Conservation (phyloP, 1,140 invertebrate genomes). For the Caenorhabditis inopinata region DNA sequence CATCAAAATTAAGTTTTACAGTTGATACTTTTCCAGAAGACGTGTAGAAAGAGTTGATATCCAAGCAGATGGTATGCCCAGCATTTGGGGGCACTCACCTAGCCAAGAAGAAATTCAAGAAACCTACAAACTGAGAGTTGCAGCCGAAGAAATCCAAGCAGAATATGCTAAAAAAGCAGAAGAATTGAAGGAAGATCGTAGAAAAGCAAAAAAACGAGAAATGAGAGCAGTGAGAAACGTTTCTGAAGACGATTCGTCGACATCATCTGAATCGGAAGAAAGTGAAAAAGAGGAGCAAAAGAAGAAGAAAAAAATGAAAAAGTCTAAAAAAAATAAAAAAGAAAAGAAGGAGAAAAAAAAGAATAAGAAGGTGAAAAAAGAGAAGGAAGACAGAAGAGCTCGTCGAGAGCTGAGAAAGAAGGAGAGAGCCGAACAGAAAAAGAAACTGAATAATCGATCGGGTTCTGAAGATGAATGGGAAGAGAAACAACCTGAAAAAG, state of each 20-base stretch:
- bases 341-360: slow-evolving; percentile 24
- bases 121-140: slow-evolving; percentile 39
- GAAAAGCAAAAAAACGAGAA: slow-evolving; percentile 44
- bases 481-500: background rate
- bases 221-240: slow-evolving; percentile 9
- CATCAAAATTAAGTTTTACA: too few species aligned
- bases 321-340: slow-evolving; percentile 12
- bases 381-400: slow-evolving; percentile 6
- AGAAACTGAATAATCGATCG: background rate
- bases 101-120: slow-evolving; percentile 53
- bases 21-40: slow-evolving; percentile 46
- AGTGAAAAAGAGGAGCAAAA: slow-evolving; percentile 19
- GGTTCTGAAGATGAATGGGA: slow-evolving; percentile 24
- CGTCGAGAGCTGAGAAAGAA: slow-evolving; percentile 16
- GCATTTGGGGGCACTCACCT: slow-evolving; percentile 59
- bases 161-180: slow-evolving; percentile 44
- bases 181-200: slow-evolving; percentile 54
- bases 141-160: slow-evolving; percentile 43
- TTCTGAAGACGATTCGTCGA: slow-evolving; percentile 21
- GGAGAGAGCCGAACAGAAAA: slow-evolving; percentile 6
- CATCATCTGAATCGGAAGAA: slow-evolving; percentile 17
- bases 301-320: slow-evolving; percentile 29
- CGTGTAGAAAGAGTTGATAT: slow-evolving; percentile 51
- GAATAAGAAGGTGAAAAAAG: background rate
- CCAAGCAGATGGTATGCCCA: slow-evolving; percentile 41